Evolutionary conservation across 30 jellyfish, hydroid and myxozoan species (phyloP), one percentile per base, ranked within the genome.

Genomic region (Hydractinia echinata): DNA sequence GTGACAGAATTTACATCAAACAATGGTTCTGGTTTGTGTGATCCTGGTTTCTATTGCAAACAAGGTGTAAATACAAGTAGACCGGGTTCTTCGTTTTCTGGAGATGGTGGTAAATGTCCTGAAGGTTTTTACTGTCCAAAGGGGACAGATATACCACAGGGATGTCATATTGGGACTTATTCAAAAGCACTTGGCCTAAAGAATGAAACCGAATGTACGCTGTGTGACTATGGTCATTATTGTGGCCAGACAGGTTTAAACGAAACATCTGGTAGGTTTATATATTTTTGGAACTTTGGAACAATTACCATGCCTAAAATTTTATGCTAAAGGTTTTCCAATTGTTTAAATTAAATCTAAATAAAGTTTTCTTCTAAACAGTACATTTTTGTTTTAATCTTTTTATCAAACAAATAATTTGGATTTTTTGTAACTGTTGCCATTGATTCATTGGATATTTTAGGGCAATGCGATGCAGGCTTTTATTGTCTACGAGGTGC

Each of bases 91-190:
- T 44, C 62, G 54, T 81, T 94, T 9, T 76, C 91, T 66, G 96
- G 99, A 15, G 66, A 18, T 53, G 99, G 99, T 62, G 99, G 99
- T n/a, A 77, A 83, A 16, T 93, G 99, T 62, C 99, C 99, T 16
- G 90, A 73, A 71, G 99, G 99, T 6, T 66, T 79, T 52, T 93
- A 87, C 81, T 93, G 99, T 82, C 95, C 95, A 53, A 79, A 72
- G 52, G 99, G 99, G 51, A 93, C 99, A 10, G 96, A 88, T 77
- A 91, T 62, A 67, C 96, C 96, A 21, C 6, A 52, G 39, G 70
- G 60, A n/a, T 93, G 99, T 82, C 94, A 94, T 4, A 88, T 89
- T 76, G 99, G 99, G 44, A 81, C 92, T 13, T 93, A 82, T 84
- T 88, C 85, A 61, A 81, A 55, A 48, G 61, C 56, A 18, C 30